Evolutionary conservation across 2,888 invertebrate species (phyloP).

Genomic region (Melinaea menophilus): DNA sequence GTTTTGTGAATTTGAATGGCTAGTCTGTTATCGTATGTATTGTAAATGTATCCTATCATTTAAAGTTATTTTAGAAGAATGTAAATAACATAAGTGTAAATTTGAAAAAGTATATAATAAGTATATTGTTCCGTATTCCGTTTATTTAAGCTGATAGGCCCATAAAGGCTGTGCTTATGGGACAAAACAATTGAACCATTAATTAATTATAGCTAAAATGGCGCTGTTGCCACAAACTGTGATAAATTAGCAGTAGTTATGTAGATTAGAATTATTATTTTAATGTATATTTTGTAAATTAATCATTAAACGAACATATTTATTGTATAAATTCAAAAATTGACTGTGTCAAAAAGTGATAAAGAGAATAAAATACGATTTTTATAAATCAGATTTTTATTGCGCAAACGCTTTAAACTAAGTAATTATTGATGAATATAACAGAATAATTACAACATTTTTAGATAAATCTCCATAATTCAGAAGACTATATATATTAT

Average conservation of each 20-base stretch:
- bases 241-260: slow-evolving; percentile 67
- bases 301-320: slow-evolving; percentile 66
- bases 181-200: slow-evolving; percentile 63
- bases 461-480: too few relatives aligned
- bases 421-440: too few relatives aligned
- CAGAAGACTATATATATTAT: too few relatives aligned
- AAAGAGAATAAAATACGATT: slow-evolving; percentile 65
- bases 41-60: slow-evolving; percentile 46
- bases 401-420: too few relatives aligned
- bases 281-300: slow-evolving; percentile 67
- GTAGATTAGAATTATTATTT: slow-evolving; percentile 50
- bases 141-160: slow-evolving; percentile 45
- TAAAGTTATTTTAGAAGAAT: slow-evolving; percentile 21
- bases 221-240: slow-evolving; percentile 71
- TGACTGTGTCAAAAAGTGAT: slow-evolving; percentile 67
- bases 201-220: slow-evolving; percentile 60
- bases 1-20: slow-evolving; percentile 61
- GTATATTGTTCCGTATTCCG: slow-evolving; percentile 24
- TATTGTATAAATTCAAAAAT: slow-evolving; percentile 71
- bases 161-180: slow-evolving; percentile 63
- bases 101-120: slow-evolving; percentile 21
- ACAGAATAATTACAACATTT: too few relatives aligned
- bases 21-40: slow-evolving; percentile 65
- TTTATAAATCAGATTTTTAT: slow-evolving; percentile 26
- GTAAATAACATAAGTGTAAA: slow-evolving; percentile 31